phyloP scores from a whole-genome alignment of 2,797 vertebrate species.

The Eidolon dupreanum region DNA sequence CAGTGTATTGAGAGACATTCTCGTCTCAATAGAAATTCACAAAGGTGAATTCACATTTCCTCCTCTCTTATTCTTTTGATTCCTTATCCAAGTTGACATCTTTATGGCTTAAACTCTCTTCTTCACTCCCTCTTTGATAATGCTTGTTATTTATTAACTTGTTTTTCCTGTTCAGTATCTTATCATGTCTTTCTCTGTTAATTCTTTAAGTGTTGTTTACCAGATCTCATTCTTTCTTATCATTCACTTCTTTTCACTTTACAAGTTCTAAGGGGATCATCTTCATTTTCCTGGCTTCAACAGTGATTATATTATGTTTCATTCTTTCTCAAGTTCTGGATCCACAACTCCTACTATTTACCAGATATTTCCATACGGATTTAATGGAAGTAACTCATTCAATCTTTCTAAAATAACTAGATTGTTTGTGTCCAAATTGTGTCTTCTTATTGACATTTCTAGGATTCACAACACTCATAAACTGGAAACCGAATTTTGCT shows the following conservation, averaged over 20 bases:
- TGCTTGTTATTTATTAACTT: not conserved
- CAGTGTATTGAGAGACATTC: not conserved
- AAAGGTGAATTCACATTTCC: not conserved
- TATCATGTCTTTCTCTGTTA: not conserved
- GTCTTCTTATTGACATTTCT: not conserved
- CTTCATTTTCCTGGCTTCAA: not conserved
- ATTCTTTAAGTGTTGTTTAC: not conserved
- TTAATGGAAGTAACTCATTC: not conserved
- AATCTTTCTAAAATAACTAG: not conserved
- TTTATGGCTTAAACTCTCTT: not conserved
- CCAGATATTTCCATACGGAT: not conserved
- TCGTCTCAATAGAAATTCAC: not conserved
- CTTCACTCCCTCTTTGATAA: not conserved
- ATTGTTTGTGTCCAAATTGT: not conserved
- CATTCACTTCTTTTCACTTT: not conserved
- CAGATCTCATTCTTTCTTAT: not conserved
- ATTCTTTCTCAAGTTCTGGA: not conserved
- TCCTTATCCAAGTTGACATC: not conserved
- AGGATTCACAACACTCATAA: not conserved
- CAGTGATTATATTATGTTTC: not conserved
- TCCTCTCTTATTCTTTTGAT: not conserved
- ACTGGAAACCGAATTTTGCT: not conserved
- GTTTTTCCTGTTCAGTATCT: not conserved
- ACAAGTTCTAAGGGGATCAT: not conserved
- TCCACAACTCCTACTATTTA: not conserved